Evolutionary conservation across 2,888 invertebrate genomes (phyloP), one percentile per base, ranked within the genome.

Genomic region (Prosapia bicincta): DNA sequence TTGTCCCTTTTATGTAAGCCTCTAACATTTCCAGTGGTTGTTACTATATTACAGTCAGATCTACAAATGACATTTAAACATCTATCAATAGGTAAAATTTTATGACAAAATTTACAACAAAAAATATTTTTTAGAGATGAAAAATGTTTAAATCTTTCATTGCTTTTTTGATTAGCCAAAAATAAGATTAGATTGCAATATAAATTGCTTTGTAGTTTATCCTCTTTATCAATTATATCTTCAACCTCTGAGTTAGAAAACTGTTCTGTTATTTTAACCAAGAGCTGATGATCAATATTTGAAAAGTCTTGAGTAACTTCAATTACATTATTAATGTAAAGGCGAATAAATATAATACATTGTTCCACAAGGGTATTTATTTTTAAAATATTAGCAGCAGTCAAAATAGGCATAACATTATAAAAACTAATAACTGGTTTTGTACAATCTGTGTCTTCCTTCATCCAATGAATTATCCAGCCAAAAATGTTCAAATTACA

Each of bases 401-500:
- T 26, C 24, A 74, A 15, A 26, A 74, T 54, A 7, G 26, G 0
- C 23, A 69, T 74, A 15, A 74, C 24, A 26, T 69, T 74, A 10
- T 15, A 25, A 15, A 43, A 15, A 54, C 67, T 69, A 26, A 74
- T 54, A 28, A 28, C 69, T n/a, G 74, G 74, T 28, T 67, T 74
- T 20, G 69, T 69, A 43, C 54, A 24, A 20, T 43, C 30, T 24
- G 54, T 74, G 20, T 54, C 74, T 54, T 68, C 30, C 43, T 43
- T 69, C 10, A 68, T 26, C 74, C 74, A 74, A 20, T 74, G 68
- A 26, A 74, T 25, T 24, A 74, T 20, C 74, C 74, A 74, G 1
- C 54, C 54, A 26, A 74, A 74, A 26, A 28, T 24, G 9, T 43
- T 38, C 10, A 69, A n/a, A n/a, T 74, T 54, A 28, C 74, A 74